Base-by-base conservation (phyloP, 2,113 vertebrate genomes). In the Phrynosoma platyrhinos region DNA sequence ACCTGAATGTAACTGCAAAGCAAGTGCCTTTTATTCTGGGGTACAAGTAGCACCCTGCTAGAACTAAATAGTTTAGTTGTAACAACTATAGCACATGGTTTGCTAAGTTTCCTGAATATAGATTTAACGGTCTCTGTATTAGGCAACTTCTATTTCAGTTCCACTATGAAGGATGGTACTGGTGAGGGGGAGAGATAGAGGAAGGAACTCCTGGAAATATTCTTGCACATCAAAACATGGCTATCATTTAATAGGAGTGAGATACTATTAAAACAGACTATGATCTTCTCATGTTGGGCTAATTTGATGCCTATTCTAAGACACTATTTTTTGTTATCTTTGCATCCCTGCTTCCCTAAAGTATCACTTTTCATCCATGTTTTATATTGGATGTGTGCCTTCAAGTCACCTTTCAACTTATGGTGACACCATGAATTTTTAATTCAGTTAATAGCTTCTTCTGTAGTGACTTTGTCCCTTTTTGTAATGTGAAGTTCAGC, bases 11-110 rank as follows among this genome's bases (percentile, higher is more conserved):
- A 75, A 87, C 16, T 42, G 77, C 71, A 85, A 83, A 69, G 12
- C 16, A 82, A 23, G 58, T 40, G 32, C 18, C 53, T 84, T 90
- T 75, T 52, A 42, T 91, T 81, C 69, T 68, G 42, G 79, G 64
- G 87, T 91, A 88, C 91, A 93, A 92, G 82, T 90, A 89, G 87
- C 94, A 94, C 89, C 93, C 90, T 89, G 66, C 78, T 18, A 84
- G 1, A 47, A 47, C 47, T 47, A 6, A 6, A 47, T 47, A 47
- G 47, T 47, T 47, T 47, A 47, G 47, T 47, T 47, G 47, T 47
- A 47, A 47, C 7, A 7, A 47, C 47, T 47, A 47, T 47, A 47
- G 4, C 5, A 7, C 47, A 47, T 47, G 47, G 47, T 47, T 47
- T 36, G 36, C 36, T 47, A 47, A 47, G 47, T 47, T 47, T 47